Conservation (phyloP, 2,888 invertebrate species). For the Abscondita cerata region DNA sequence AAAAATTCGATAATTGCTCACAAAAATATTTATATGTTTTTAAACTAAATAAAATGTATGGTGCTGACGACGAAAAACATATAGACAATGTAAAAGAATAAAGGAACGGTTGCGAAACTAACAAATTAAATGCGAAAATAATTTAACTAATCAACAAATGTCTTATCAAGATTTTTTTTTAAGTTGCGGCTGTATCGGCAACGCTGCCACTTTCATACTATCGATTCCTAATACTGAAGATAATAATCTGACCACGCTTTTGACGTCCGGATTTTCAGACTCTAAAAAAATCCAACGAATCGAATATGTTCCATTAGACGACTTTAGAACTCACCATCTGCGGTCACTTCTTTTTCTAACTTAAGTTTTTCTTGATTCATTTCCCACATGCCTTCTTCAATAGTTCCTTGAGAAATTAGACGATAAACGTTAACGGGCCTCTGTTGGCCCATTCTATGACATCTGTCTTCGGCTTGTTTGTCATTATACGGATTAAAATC, state of each 20-base stretch:
- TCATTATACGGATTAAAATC: slow-evolving; percentile 99
- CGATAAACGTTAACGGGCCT: slow-evolving; percentile 88
- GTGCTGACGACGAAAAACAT: too few relatives aligned
- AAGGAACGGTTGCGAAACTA: not conserved
- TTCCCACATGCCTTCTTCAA: slow-evolving; percentile 92
- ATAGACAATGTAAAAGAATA: too few relatives aligned
- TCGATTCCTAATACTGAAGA: slow-evolving; percentile 78
- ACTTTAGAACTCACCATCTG: slow-evolving; percentile 52
- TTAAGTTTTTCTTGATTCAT: slow-evolving; percentile 91
- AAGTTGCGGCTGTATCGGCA: slow-evolving; percentile 46
- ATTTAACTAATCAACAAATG: slow-evolving; percentile 9
- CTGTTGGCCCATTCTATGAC: slow-evolving; percentile 78
- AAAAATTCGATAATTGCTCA: too few relatives aligned
- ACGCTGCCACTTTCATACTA: slow-evolving; percentile 47
- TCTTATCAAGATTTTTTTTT: slow-evolving; percentile 40
- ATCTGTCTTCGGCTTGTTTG: slow-evolving; percentile 95
- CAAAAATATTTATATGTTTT: too few relatives aligned
- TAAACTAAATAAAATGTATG: not conserved
- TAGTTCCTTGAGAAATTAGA: slow-evolving; percentile 83
- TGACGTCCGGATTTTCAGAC: slow-evolving; percentile 75
- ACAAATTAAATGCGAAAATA: not conserved
- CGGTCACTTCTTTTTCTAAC: slow-evolving; percentile 86
- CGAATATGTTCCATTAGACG: not conserved
- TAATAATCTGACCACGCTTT: slow-evolving; percentile 80
- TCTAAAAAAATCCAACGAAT: slow-evolving; percentile 61